Conservation (phyloP, 1,140 invertebrate genomes). For the Temnothorax curvispinosus region DNA sequence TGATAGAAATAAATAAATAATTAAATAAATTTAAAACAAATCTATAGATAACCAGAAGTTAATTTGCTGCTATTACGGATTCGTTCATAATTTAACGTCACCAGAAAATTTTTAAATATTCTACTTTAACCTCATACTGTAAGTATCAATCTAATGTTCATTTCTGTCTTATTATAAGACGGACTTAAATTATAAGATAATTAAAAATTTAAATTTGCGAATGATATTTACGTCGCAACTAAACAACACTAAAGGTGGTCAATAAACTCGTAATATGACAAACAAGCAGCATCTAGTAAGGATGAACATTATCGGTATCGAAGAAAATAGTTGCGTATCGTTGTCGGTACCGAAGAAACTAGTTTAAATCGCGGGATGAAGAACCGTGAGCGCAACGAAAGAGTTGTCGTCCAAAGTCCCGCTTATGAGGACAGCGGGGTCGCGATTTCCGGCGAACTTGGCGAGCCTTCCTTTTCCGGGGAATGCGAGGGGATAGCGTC, state of each 20-base stretch:
- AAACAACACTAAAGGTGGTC: not conserved
- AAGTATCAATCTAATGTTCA: not conserved
- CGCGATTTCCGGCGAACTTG: constrained; percentile 76
- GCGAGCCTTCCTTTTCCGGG: constrained; percentile 75
- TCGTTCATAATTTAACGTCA: not conserved
- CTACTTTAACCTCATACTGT: not conserved
- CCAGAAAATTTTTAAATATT: not conserved
- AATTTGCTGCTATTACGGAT: not conserved
- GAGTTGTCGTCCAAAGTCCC: constrained; percentile 61
- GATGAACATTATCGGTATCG: not conserved
- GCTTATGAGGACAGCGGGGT: constrained; percentile 78
- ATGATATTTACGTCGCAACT: not conserved
- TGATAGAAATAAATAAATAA: constrained; percentile 17
- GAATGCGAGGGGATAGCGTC: constrained; percentile 73
- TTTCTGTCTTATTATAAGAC: not conserved
- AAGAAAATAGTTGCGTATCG: not conserved
- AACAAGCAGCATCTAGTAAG: not conserved
- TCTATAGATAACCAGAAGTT: not conserved
- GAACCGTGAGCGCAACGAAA: constrained; percentile 10
- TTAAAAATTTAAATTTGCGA: not conserved
- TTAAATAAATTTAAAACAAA: not conserved
- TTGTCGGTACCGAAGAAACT: not conserved
- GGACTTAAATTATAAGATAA: not conserved
- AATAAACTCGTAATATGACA: not conserved
- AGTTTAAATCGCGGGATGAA: constrained; percentile 58